phyloP scores from a whole-genome alignment of 2,113 vertebrate genomes.

The Lycaon pictus region DNA sequence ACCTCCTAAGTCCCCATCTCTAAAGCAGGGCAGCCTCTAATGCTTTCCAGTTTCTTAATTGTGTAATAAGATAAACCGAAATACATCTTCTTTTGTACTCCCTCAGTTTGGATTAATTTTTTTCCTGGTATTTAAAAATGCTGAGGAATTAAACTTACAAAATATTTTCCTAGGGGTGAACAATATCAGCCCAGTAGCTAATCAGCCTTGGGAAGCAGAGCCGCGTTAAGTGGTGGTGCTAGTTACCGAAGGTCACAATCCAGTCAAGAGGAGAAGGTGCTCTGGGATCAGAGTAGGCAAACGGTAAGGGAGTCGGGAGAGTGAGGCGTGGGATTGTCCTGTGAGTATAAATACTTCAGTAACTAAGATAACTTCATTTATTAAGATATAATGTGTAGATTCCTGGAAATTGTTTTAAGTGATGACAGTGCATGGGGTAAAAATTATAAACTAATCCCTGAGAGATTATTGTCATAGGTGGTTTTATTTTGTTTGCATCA shows the following conservation, averaged over 20 bases:
- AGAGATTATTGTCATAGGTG: background rate
- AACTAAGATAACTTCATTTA: background rate
- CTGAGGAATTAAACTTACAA: background rate
- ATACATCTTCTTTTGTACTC: background rate
- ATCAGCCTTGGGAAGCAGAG: background rate
- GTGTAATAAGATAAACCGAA: background rate
- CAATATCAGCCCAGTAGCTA: background rate
- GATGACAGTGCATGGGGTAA: background rate
- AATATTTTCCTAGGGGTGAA: background rate
- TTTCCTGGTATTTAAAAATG: background rate
- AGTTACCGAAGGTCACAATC: background rate
- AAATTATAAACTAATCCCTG: background rate
- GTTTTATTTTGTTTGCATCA: background rate
- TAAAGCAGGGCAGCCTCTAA: too few species aligned
- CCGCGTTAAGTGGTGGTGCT: background rate
- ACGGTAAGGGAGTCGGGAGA: background rate
- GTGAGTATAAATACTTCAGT: background rate
- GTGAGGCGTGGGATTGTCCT: background rate
- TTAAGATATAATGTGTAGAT: background rate
- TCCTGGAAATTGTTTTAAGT: background rate
- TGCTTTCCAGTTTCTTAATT: background rate
- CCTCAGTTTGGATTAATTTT: background rate
- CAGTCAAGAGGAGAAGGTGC: background rate
- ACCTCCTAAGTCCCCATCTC: background rate
- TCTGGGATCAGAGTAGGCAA: too few species aligned